phyloP scores from a whole-genome alignment of 1,140 invertebrate species.

The Hormaphis cornu region DNA sequence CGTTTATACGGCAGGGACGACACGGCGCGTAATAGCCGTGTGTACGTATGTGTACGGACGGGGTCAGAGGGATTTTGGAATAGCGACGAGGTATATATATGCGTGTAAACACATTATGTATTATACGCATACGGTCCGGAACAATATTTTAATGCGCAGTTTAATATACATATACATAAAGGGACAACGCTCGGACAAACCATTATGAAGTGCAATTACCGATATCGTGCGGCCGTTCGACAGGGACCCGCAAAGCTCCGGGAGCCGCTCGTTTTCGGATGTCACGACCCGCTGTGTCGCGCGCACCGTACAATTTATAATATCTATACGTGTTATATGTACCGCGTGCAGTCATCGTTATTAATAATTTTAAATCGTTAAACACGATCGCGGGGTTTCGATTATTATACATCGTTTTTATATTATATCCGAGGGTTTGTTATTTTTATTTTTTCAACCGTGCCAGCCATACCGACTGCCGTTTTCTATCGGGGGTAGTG shows the following conservation, averaged over 20 bases:
- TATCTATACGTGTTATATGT: background rate
- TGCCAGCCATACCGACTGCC: no score
- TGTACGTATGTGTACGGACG: no score
- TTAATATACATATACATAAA: no score
- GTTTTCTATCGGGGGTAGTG: no score
- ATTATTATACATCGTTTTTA: background rate
- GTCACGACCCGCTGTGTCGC: conserved; percentile 10
- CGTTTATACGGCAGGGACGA: no score
- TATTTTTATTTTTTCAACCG: background rate
- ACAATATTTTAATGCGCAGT: no score
- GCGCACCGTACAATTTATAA: background rate
- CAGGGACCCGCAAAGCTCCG: conserved; percentile 9
- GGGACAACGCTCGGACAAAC: conserved; percentile 21
- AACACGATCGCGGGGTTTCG: background rate
- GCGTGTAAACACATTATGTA: no score
- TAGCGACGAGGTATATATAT: no score
- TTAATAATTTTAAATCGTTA: conserved; percentile 24
- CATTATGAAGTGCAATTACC: conserved; percentile 29
- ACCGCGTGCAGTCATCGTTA: background rate
- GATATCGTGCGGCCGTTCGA: conserved; percentile 21
- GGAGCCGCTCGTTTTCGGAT: background rate
- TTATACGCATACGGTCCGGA: no score
- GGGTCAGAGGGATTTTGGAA: no score
- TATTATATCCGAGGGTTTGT: background rate
- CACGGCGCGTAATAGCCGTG: no score